phyloP scores from a whole-genome alignment of 2,888 invertebrate genomes.

The Latheticus oryzae region DNA sequence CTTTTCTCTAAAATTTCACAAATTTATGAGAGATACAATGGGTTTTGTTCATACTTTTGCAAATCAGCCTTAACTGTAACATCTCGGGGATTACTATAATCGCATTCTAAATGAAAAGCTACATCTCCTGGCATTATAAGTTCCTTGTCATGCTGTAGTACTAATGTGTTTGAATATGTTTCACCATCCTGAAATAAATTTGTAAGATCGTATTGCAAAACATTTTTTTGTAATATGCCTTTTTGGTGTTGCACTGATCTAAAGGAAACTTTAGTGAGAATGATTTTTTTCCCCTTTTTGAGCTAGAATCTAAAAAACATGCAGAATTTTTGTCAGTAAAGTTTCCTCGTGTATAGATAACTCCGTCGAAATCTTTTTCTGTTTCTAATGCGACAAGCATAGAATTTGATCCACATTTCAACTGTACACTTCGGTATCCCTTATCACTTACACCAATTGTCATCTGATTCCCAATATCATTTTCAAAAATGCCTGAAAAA shows the following conservation, averaged over 20 bases:
- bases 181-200: conserved; percentile 65
- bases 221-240: conserved; percentile 55
- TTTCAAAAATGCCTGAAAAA: conserved; percentile 65
- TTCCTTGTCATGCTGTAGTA: conserved; percentile 76
- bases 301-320: conserved; percentile 69
- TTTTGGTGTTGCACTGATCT: conserved; percentile 69
- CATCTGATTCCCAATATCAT: conserved; percentile 70
- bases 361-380: conserved; percentile 71
- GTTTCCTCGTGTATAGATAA: conserved; percentile 73
- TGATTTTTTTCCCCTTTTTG: conserved; percentile 62
- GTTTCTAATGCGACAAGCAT: conserved; percentile 68
- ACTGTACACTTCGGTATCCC: conserved; percentile 70
- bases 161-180: conserved; percentile 71
- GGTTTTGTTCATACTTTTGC: too few relatives aligned
- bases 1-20: conserved; percentile 48
- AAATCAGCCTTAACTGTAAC: conserved; percentile 69
- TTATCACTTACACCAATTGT: conserved; percentile 70
- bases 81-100: conserved; percentile 70
- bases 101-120: conserved; percentile 74
- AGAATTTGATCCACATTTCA: conserved; percentile 70
- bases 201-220: too few relatives aligned
- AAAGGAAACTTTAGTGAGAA: conserved; percentile 70
- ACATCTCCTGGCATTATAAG: conserved; percentile 75
- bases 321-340: conserved; percentile 70
- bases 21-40: too few relatives aligned